phyloP scores from a whole-genome alignment of 2,113 vertebrate genomes.

The Corythoichthys haematopterus region DNA sequence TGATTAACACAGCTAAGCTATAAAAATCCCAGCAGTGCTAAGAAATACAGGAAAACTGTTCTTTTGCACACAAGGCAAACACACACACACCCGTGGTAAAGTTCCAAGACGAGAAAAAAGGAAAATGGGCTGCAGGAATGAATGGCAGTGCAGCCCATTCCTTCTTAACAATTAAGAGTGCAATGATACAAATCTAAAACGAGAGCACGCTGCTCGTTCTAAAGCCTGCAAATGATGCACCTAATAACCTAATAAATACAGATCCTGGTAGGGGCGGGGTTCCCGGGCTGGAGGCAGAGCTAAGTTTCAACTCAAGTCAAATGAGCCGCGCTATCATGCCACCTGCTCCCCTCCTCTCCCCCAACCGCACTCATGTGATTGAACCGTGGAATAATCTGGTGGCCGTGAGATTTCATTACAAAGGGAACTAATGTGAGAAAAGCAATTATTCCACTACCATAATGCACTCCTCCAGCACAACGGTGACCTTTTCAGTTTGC shows the following conservation, averaged over 20 bases:
- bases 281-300: conserved; percentile 8
- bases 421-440: conserved; percentile 67
- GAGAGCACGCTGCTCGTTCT: conserved; percentile 34
- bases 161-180: conserved; percentile 58
- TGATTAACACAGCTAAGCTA: conserved; percentile 69
- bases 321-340: conserved; percentile 33
- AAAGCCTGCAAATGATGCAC: conserved; percentile 48
- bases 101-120: conserved; percentile 10
- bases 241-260: conserved; percentile 54
- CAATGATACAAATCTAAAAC: conserved; percentile 45
- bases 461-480: conserved; percentile 63
- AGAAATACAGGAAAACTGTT: neutral
- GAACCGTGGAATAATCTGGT: conserved; percentile 53
- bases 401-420: conserved; percentile 60
- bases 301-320: conserved; percentile 54
- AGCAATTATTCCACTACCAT: conserved; percentile 66
- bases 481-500: conserved; percentile 64
- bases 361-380: conserved; percentile 42
- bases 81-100: conserved; percentile 3
- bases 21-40: conserved; percentile 41
- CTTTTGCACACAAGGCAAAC: neutral
- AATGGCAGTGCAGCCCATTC: neutral
- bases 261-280: conserved; percentile 10
- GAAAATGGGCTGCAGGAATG: conserved; percentile 24
- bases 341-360: neutral